These are phyloP conservation scores for Pyrocephalus nanus DNA, from an alignment of 2,797 vertebrate genomes.

Conservation along the genomic window DNA sequence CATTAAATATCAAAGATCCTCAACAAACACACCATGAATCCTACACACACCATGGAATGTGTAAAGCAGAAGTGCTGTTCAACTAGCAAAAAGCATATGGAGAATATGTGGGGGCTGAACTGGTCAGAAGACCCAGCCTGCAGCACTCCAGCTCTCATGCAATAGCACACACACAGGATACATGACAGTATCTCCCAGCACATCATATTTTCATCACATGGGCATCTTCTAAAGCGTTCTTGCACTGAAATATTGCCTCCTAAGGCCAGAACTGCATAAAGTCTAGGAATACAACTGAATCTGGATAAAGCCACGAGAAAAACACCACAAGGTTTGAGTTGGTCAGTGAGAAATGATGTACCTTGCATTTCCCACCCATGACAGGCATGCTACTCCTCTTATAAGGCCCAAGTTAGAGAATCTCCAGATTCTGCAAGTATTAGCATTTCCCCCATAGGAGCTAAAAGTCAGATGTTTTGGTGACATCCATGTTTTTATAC, in stretches of 20 bases:
- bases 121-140: neutral
- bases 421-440: neutral
- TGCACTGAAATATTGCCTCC: neutral
- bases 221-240: neutral
- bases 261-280: neutral
- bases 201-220: neutral
- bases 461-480: neutral
- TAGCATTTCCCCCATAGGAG: neutral
- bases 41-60: accelerated
- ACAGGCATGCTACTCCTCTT: neutral
- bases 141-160: neutral
- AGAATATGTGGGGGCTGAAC: neutral
- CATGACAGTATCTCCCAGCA: neutral
- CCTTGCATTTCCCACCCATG: neutral
- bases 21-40: neutral
- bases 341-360: accelerated
- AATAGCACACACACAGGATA: neutral
- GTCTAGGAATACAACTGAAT: neutral
- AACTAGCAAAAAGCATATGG: neutral
- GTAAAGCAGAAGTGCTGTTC: neutral
- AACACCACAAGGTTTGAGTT: neutral
- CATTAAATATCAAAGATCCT: neutral
- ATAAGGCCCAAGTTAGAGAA: neutral
- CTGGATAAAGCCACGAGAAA: neutral
- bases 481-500: neutral